A percentile compares a stretch with the other conserved stretches of the same genome.
These are phyloP conservation scores for Megalonaias nervosa DNA, from an alignment of 1,140 invertebrate species.

Conservation along the genomic window DNA sequence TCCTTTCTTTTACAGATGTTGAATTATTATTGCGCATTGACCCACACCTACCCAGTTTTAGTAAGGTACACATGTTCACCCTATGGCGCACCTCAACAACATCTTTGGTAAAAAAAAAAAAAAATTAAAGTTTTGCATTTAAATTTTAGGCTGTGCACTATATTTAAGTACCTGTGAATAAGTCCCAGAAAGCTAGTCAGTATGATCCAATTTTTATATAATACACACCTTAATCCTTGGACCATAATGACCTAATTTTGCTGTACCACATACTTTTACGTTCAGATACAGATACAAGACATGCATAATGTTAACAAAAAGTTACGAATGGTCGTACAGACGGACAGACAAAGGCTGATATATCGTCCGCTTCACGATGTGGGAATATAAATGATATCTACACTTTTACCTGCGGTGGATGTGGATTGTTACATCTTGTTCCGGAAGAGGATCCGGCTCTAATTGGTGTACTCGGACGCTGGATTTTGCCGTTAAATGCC, in stretches of 20 bases:
- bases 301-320: background rate
- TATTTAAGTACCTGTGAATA: too few relatives aligned
- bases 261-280: background rate
- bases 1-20: too few relatives aligned
- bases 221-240: background rate
- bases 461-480: conserved; percentile 44
- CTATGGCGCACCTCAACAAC: too few relatives aligned
- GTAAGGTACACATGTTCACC: too few relatives aligned
- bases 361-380: background rate
- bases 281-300: background rate
- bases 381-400: background rate
- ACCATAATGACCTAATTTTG: background rate
- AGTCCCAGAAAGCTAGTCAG: too few relatives aligned
- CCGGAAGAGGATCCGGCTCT: conserved; percentile 62
- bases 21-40: too few relatives aligned
- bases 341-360: background rate
- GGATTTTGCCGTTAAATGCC: conserved; percentile 45
- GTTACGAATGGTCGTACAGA: background rate
- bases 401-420: conserved; percentile 59
- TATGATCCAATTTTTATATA: too few relatives aligned
- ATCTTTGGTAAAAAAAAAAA: too few relatives aligned
- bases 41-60: too few relatives aligned
- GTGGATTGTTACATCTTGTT: conserved; percentile 61
- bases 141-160: too few relatives aligned
- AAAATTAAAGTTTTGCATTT: too few relatives aligned